A percentile compares a stretch with the other conserved stretches of the same genome.
Evolutionary conservation across 1,140 invertebrate genomes (phyloP).

Genomic region (Drosophila guanche): DNA sequence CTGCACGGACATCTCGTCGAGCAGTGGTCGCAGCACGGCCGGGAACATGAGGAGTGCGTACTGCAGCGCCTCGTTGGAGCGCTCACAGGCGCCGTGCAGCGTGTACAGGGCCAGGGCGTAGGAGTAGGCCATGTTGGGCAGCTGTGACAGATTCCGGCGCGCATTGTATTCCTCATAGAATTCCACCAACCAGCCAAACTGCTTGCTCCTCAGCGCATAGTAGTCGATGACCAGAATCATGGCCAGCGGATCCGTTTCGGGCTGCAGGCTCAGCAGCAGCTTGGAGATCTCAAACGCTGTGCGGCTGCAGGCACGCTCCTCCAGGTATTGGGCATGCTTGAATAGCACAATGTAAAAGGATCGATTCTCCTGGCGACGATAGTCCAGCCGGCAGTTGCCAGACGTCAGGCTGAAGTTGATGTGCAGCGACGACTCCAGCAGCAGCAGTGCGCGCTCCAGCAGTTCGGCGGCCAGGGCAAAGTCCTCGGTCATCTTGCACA

Average conservation of each 20-base stretch:
- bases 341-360: constrained; percentile 93
- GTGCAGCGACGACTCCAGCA: constrained; percentile 91
- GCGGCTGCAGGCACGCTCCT: constrained; percentile 91
- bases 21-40: constrained; percentile 88
- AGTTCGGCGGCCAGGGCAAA: constrained; percentile 90
- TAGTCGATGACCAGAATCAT: constrained; percentile 93
- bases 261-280: constrained; percentile 90
- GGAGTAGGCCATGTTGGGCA: constrained; percentile 95
- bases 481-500: constrained; percentile 91
- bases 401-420: constrained; percentile 90
- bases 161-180: constrained; percentile 88
- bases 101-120: constrained; percentile 91
- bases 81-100: constrained; percentile 75
- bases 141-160: constrained; percentile 89
- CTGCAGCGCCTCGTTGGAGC: constrained; percentile 88
- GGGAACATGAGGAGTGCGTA: constrained; percentile 94
- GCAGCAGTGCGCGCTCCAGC: constrained; percentile 90
- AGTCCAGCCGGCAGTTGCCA: constrained; percentile 91
- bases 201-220: constrained; percentile 91
- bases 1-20: constrained; percentile 91
- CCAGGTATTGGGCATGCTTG: constrained; percentile 92
- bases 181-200: constrained; percentile 93
- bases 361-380: constrained; percentile 93
- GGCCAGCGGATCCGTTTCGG: constrained; percentile 92
- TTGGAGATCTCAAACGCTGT: constrained; percentile 93